These are phyloP conservation scores for Drosophila hamatofila DNA, from an alignment of 2,888 invertebrate genomes.

Conservation along the genomic window DNA sequence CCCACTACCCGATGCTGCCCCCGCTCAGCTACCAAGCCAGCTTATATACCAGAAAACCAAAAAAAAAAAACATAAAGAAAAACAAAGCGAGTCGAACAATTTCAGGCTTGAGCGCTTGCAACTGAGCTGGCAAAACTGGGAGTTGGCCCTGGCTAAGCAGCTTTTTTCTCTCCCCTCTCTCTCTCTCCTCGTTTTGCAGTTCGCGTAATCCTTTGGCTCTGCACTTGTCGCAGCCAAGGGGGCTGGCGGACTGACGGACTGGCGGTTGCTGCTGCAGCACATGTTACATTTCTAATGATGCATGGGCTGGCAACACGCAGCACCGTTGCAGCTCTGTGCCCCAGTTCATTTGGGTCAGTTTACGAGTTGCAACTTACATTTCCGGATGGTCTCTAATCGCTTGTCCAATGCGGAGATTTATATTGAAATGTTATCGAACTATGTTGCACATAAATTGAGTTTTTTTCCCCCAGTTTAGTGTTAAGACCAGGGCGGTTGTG, in stretches of 20 bases:
- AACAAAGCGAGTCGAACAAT: conserved; percentile 56
- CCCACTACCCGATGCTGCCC: conserved; percentile 1
- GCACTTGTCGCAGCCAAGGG: conserved; percentile 28
- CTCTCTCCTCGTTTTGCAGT: conserved; percentile 36
- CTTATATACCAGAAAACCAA: neutral
- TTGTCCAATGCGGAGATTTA: conserved; percentile 35
- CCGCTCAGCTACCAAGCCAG: neutral
- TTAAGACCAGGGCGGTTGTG: neutral
- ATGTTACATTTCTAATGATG: conserved; percentile 75
- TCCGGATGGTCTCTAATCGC: conserved; percentile 47
- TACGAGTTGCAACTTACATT: conserved; percentile 37
- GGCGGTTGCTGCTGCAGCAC: conserved; percentile 12
- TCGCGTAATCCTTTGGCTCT: conserved; percentile 71
- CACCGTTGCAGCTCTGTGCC: conserved; percentile 12
- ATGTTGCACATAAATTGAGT: conserved; percentile 6
- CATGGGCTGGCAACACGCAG: conserved; percentile 64
- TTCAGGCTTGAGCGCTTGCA: conserved; percentile 71
- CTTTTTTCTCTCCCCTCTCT: conserved; percentile 8
- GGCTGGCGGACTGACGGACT: neutral
- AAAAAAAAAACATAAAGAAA: neutral
- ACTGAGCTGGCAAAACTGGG: conserved; percentile 43
- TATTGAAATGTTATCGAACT: conserved; percentile 26
- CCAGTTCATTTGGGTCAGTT: conserved; percentile 49
- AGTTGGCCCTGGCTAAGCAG: conserved; percentile 25
- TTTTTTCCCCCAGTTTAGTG: no score